Conservation (phyloP, 2,797 vertebrate species). For the Adelosebastes latens region DNA sequence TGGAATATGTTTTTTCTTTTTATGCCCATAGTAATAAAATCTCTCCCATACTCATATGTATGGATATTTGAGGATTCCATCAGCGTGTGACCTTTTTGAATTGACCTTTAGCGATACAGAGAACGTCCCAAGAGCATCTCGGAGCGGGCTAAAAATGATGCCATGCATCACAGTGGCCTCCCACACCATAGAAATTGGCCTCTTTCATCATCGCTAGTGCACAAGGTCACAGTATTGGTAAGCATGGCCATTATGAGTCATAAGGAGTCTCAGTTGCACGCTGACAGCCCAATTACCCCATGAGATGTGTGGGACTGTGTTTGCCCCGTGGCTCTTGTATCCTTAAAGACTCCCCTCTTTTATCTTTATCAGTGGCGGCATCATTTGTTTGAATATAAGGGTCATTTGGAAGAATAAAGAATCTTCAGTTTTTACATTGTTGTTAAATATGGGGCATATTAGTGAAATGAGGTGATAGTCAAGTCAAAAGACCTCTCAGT, state of each 20-base stretch:
- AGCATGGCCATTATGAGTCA: conserved; percentile 48
- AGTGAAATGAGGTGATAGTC: neutral
- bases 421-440: neutral
- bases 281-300: conserved; percentile 58
- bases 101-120: conserved; percentile 56
- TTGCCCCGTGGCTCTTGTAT: conserved; percentile 17
- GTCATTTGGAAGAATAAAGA: neutral
- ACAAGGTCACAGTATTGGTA: conserved; percentile 63
- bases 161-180: conserved; percentile 60
- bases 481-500: neutral
- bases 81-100: conserved; percentile 48
- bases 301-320: conserved; percentile 35
- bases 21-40: neutral
- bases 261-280: conserved; percentile 36
- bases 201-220: conserved; percentile 57
- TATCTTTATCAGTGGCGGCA: conserved; percentile 17
- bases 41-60: conserved; percentile 11
- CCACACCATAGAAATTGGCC: conserved; percentile 52
- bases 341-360: conserved; percentile 28
- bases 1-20: neutral
- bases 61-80: conserved; percentile 47
- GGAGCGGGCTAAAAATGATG: conserved; percentile 44
- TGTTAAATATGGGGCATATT: neutral
- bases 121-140: conserved; percentile 46
- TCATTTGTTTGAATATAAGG: conserved; percentile 16